Conservation (phyloP, 1,140 invertebrate species). For the Pachypsylla venusta region DNA sequence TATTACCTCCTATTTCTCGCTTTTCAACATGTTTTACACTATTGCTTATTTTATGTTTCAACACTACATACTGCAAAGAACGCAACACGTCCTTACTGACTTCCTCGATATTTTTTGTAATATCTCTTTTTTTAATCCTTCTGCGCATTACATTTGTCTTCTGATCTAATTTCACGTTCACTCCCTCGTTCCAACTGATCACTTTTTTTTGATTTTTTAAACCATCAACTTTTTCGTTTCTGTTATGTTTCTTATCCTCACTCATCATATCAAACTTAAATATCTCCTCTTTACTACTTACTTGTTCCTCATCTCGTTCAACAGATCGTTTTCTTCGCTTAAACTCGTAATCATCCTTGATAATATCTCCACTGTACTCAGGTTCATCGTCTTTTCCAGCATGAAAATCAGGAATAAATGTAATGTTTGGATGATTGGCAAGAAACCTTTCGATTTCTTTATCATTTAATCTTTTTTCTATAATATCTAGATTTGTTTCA, state of each 20-base stretch:
- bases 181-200: too few relatives aligned
- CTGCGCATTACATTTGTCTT: not conserved
- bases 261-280: too few relatives aligned
- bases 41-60: not conserved
- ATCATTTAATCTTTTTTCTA: not conserved
- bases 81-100: not conserved
- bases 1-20: not conserved
- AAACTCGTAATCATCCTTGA: constrained; percentile 4
- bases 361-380: constrained; percentile 5
- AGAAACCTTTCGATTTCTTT: not conserved
- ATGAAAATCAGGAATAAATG: not conserved
- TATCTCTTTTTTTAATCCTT: not conserved
- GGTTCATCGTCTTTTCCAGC: not conserved
- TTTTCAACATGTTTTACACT: not conserved
- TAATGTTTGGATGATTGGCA: not conserved
- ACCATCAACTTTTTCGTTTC: too few relatives aligned
- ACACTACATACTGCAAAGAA: not conserved
- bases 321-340: constrained; percentile 1
- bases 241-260: too few relatives aligned
- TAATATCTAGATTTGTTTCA: not conserved
- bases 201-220: too few relatives aligned
- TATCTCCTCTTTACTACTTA: not conserved
- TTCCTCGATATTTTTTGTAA: not conserved
- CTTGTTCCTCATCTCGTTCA: not conserved
- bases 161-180: not conserved